Base-by-base conservation (phyloP, 2,113 vertebrate genomes). In the Empidonax traillii region DNA sequence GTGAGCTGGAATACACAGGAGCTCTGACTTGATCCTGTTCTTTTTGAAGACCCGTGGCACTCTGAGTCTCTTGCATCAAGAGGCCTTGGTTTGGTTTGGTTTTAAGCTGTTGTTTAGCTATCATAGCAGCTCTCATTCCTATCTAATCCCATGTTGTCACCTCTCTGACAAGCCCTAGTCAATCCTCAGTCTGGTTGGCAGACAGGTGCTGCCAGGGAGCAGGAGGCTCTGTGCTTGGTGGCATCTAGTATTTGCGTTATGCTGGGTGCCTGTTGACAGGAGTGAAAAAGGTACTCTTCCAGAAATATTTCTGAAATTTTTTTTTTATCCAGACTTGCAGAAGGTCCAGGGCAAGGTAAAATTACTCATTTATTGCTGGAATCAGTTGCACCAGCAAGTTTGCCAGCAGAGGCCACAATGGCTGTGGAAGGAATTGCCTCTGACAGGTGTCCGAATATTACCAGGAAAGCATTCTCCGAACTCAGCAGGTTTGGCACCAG, bases 391-490 rank as follows among this genome's bases (percentile, higher is more conserved):
- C 74, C 78, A 73, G 74, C 15, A 58, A 66, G 23, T 85, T 73
- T 89, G 74, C 78, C 81, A 79, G 73, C 83, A 52, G 63, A 4
- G 3, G 74, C 83, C 91, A 59, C 0, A 3, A 84, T 10, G 76
- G 33, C 76, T 87, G 75, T 81, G 89, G 91, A 95, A 96, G 68
- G 88, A 96, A 92, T 96, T 96, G 83, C 83, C 68, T 81, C 59
- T 6, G 8, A 96, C 96, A 96, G 91, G 93, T 96, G 96, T 55
- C 79, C 49, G 80, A 92, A 23, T 61, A 77, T 86, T 81, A 77
- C 46, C 43, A 81, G 80, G 68, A 93, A 91, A 66, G 30, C 72
- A 93, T 97, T 74, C 74, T 76, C 75, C 74, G 87, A 71, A 87
- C 82, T 85, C 81, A 80, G 91, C 89, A 96, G 33, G 43, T 89